Evolutionary conservation across 1,140 invertebrate genomes (phyloP).

Genomic region (Drosophila kikkawai): DNA sequence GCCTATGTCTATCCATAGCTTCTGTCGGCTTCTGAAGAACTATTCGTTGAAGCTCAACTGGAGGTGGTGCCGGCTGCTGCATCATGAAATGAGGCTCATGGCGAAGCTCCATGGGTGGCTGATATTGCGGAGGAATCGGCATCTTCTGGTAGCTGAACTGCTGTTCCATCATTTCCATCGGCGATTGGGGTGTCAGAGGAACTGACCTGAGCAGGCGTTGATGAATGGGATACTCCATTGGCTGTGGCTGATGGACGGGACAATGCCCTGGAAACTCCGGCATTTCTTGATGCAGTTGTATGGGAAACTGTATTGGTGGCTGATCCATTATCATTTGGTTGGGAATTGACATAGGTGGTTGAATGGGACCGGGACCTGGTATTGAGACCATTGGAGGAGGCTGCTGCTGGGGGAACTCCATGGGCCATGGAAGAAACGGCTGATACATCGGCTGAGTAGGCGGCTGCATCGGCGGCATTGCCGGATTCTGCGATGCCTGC

Average conservation of each 20-base stretch:
- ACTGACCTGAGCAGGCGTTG: too few species aligned
- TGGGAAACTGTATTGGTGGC: slow-evolving; percentile 5
- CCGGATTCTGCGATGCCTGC: not conserved
- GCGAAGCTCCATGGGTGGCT: not conserved
- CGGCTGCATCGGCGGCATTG: not conserved
- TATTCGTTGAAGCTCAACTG: not conserved
- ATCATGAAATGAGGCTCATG: not conserved
- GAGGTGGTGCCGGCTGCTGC: not conserved
- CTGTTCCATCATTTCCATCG: not conserved
- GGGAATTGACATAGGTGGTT: not conserved
- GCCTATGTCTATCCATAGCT: not conserved
- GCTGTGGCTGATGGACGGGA: not conserved
- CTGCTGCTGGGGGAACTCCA: not conserved
- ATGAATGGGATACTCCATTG: not conserved
- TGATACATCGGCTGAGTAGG: not conserved
- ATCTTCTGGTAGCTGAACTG: not conserved
- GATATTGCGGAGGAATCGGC: not conserved
- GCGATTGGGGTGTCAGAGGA: not conserved
- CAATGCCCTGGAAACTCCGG: not conserved
- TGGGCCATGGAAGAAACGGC: not conserved
- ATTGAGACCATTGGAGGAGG: not conserved
- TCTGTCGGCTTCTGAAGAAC: not conserved
- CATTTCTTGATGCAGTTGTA: not conserved
- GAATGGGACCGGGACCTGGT: not conserved
- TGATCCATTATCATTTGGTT: not conserved